Base-by-base conservation (phyloP, 2,888 invertebrate genomes). In the Netelia virgata region DNA sequence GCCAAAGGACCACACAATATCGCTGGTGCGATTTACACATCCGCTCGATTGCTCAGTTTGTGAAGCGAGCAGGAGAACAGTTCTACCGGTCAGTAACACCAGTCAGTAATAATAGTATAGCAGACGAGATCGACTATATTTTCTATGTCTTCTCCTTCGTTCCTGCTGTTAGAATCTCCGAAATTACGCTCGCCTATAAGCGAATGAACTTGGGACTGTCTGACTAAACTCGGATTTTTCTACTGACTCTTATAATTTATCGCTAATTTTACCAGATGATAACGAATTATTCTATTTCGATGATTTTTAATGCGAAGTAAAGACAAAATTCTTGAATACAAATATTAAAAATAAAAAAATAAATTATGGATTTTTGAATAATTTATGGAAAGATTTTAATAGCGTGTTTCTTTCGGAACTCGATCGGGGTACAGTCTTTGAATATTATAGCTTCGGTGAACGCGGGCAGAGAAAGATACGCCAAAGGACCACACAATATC, bases 41-140 rank as follows among this genome's bases (percentile, higher is more conserved):
- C 55, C 70, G 81, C 68, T 74, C 81, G 81, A 81, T 75, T 81
- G 80, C 74, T 81, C 74, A 69, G 81, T 73, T 80, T 59, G 72
- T 16, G 68, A 63, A 74, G 47, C 23, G 50, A 61, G 50, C 16
- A 14, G 23, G 41, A 8, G 23, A 16, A 69, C 20, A 36, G 8
- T 36, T 53, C 18, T 43, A 43, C 9, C 55, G 59, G 57, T 76
- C 57, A 41, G 28, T 23, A 70, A 11, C n/a, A 69, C n/a, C 14
- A 50, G 16, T 23, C 28, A 23, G 50, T 6, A 75, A n/a, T 53
- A 63, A 47, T 6, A 75, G 18, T 53, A 63, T 6, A 75, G n/a
- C 50, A 63, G 23, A 1, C 18, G 28, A 75, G n/a, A 70, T 41
- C 41, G 41, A 53, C 36, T 61, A 53, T 20, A 70, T 79, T 72